Base-by-base conservation (phyloP, 2,113 vertebrate species). In the Neotoma lepida region DNA sequence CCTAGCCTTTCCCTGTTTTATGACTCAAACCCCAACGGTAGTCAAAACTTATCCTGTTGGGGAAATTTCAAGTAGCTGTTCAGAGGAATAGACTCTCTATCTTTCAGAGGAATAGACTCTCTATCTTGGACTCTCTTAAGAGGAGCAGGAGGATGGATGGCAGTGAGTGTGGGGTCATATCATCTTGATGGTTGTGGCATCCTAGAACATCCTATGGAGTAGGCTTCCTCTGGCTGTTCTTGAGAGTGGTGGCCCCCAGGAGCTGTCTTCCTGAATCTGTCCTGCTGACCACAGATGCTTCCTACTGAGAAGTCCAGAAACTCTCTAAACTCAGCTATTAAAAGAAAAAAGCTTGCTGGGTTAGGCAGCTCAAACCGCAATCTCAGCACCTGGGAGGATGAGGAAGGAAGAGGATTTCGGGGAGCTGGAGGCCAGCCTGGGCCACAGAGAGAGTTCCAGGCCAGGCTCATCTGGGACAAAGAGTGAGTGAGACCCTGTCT, bases 101-200 rank as follows among this genome's bases (percentile, higher is more conserved):
- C n/a, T n/a, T 68, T 88, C 10, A 2, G 15, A 96, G 78, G 30
- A 89, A n/a, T 58, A 39, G 6, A 22, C n/a, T n/a, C 66, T 91
- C 20, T 71, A 64, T 22, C 7, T 28, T 85, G 49, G 77, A 90
- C 15, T 46, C 58, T 74, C 18, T 86, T 22, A 73, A 56, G 41
- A 70, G 81, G 80, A 64, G 49, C 46, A 68, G 74, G 24, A 30
- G 54, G 68, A 20, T 35, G 18, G 9, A 10, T 30, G 30, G n/a
- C 54, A 61, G 20, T 20, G 5, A n/a, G 44, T 1, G 2, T 3
- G 14, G 41, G 4, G 3, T 3, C 18, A 0, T 0, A 0, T 28
- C 14, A 20, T 39, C 64, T 44, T 39, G 73, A 9, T 1, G 0
- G 24, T 15, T 6, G 1, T 20, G 9, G 9, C 1, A 0, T 41